phyloP scores from a whole-genome alignment of 2,113 vertebrate genomes.

The Diadophis punctatus region DNA sequence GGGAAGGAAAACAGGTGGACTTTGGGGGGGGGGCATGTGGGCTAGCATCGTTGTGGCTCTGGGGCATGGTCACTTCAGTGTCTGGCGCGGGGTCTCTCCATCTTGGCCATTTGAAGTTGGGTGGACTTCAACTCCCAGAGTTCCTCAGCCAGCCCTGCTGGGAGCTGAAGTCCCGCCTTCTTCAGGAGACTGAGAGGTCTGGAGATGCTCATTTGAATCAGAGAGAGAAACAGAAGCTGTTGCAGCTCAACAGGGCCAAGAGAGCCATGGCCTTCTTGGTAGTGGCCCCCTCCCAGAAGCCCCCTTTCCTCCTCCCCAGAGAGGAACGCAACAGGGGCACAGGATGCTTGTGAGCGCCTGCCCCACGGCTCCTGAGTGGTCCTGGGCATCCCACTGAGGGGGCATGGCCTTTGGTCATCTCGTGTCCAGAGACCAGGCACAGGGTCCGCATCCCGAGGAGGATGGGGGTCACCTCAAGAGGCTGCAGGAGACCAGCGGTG shows the following conservation, averaged over 20 bases:
- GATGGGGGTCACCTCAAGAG: background rate
- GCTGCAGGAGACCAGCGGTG: background rate
- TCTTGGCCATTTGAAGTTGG: background rate
- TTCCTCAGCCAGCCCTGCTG: background rate
- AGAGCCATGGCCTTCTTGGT: background rate
- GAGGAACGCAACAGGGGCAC: background rate
- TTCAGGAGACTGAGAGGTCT: background rate
- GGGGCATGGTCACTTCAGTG: background rate
- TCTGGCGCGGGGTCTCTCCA: no score
- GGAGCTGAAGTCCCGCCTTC: background rate
- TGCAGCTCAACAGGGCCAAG: background rate
- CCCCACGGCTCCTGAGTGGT: background rate
- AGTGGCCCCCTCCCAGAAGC: background rate
- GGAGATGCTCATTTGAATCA: background rate
- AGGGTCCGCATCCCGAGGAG: background rate
- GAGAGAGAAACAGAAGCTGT: background rate
- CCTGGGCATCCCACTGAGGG: background rate
- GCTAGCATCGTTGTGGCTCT: background rate
- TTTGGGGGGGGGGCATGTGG: accelerated
- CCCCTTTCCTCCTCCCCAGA: background rate
- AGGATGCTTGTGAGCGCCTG: background rate
- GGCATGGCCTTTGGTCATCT: background rate
- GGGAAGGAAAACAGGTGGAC: constrained; percentile 87
- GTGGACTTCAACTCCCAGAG: background rate
- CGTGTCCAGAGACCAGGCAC: background rate